Percentiles rank a stretch among this genome's conserved stretches.
phyloP scores from a whole-genome alignment of 2,888 invertebrate species.

The Portevinia maculata region DNA sequence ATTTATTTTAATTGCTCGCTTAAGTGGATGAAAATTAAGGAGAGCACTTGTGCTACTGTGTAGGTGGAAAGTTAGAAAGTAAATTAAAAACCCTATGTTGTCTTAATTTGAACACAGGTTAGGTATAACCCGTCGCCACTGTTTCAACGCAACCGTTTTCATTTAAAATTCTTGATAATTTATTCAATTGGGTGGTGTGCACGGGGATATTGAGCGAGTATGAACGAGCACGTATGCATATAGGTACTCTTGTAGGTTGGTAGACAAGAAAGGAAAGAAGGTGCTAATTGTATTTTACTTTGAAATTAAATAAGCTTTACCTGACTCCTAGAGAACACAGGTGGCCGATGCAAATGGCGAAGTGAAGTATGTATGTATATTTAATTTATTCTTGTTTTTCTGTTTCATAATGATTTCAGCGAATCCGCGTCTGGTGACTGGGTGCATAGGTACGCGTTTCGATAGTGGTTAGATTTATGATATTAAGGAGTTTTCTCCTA shows the following conservation, averaged over 20 bases:
- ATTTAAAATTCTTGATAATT: conserved; percentile 55
- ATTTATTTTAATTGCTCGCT: conserved; percentile 73
- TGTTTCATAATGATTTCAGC: conserved; percentile 42
- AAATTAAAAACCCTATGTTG: conserved; percentile 57
- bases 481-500: too few species aligned
- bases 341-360: conserved; percentile 54
- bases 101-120: conserved; percentile 70
- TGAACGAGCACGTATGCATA: conserved; percentile 22
- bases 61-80: conserved; percentile 2
- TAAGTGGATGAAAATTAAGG: conserved; percentile 72
- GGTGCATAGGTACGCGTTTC: too few species aligned
- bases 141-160: conserved; percentile 37
- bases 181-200: conserved; percentile 49
- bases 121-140: conserved; percentile 49
- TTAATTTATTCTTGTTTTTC: conserved; percentile 58
- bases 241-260: conserved; percentile 20
- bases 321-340: conserved; percentile 36
- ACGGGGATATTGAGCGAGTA: conserved; percentile 4
- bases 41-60: conserved; percentile 17
- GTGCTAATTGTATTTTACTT: conserved; percentile 71
- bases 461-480: too few species aligned
- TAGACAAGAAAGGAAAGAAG: conserved; percentile 37
- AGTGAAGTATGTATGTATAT: conserved; percentile 49
- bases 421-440: too few species aligned
- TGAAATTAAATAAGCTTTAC: conserved; percentile 71